Percentiles rank a stretch among this genome's conserved stretches.
phyloP scores from a whole-genome alignment of 2,113 vertebrate species.

The Pheucticus melanocephalus region DNA sequence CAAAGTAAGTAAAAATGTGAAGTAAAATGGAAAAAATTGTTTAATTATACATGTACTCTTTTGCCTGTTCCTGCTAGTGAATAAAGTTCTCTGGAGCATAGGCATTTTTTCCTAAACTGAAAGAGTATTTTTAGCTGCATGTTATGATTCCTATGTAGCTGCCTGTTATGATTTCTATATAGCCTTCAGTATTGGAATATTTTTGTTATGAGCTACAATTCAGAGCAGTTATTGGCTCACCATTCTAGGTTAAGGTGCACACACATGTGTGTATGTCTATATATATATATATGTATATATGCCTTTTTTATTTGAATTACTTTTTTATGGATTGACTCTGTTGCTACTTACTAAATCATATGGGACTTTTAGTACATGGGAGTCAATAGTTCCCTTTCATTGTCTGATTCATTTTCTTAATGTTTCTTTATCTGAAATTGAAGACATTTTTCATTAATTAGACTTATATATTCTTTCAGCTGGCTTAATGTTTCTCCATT shows the following conservation, averaged over 20 bases:
- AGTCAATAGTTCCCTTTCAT: background rate
- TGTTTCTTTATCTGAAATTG: background rate
- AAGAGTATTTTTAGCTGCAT: constrained; percentile 14
- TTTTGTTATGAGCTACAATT: constrained; percentile 13
- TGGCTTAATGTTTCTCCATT: background rate
- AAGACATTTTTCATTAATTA: background rate
- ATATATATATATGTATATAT: too few relatives aligned
- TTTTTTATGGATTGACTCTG: background rate
- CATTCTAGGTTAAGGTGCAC: background rate
- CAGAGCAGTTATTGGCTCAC: background rate
- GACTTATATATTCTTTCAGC: background rate
- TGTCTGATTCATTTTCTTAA: background rate
- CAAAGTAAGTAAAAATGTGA: constrained; percentile 83
- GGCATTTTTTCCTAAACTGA: background rate
- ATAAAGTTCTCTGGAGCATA: background rate
- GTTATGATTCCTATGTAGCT: constrained; percentile 21
- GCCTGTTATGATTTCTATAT: background rate
- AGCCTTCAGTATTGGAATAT: background rate
- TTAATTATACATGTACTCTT: background rate
- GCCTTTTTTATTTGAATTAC: background rate
- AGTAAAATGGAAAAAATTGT: background rate
- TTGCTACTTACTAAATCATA: background rate
- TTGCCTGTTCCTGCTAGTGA: background rate
- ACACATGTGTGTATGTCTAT: background rate
- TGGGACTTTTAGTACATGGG: background rate